These are phyloP conservation scores for Agrochola lota DNA, from an alignment of 2,888 invertebrate genomes.

Conservation along the genomic window DNA sequence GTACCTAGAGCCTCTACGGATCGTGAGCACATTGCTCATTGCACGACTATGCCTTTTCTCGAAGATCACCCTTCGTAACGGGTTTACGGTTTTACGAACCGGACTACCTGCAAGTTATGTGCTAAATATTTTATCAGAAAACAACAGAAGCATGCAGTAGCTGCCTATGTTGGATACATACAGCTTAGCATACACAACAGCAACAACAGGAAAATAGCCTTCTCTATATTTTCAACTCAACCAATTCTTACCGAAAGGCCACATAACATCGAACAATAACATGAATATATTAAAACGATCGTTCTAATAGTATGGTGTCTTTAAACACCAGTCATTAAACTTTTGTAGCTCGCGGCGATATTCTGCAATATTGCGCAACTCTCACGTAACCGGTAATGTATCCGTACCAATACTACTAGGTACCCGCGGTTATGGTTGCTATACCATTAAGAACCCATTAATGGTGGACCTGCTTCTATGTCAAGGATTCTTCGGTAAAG, in stretches of 20 bases:
- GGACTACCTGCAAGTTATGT: background rate
- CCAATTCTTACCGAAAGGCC: background rate
- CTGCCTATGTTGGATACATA: too few relatives aligned
- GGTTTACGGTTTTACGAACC: background rate
- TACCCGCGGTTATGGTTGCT: conserved; percentile 24
- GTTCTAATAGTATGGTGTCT: conserved; percentile 3
- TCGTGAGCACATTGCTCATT: background rate
- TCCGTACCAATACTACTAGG: conserved; percentile 20
- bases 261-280: conserved; percentile 8
- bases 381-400: conserved; percentile 43
- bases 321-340: conserved; percentile 34
- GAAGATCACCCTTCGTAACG: too few relatives aligned
- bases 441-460: conserved; percentile 28
- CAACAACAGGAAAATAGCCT: background rate
- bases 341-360: conserved; percentile 45
- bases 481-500: conserved; percentile 48
- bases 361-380: conserved; percentile 45
- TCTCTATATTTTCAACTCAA: background rate
- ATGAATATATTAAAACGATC: conserved; percentile 16
- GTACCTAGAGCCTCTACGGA: background rate
- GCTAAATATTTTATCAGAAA: background rate
- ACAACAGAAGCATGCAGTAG: too few relatives aligned
- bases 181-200: background rate
- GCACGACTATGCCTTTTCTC: too few relatives aligned
- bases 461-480: conserved; percentile 44